Evolutionary conservation across 2,797 vertebrate species (phyloP), one percentile per base, ranked within the genome.

Genomic region (Chaenodraco wilsoni): DNA sequence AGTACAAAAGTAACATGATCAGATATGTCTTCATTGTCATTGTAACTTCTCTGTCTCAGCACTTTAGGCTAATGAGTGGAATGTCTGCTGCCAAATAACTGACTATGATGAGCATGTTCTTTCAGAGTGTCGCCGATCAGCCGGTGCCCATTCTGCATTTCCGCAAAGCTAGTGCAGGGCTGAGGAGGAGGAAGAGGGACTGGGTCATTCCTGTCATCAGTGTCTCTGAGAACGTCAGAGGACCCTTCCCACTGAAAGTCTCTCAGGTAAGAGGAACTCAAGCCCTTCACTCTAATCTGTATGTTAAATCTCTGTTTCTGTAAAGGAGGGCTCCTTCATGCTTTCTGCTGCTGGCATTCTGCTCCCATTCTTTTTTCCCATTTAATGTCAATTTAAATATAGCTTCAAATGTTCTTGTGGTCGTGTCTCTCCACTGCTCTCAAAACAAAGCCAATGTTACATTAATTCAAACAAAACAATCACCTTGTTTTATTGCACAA

Each of bases 131-230:
- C 19, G 3, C 23, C 0, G 56, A 65, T 0, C n/a, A 31, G 15
- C 21, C 27, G 1, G 21, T 86, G 5, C 82, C 81, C 8, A 19
- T 91, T 49, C n/a, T 94, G 50, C 1, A 41, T 33, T 92, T 94
- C 62, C 88, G 76, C 3, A 84, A 72, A 31, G 58, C 79, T 9
- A 37, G 3, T 50, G 9, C 3, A 37, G 92, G 90, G 1, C 72
- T 88, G 52, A 92, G 11, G 46, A 90, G 93, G 64, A 83, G 21
- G 49, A 95, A 93, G 77, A 92, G 93, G 64, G 91, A 74, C 8
- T 95, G 93, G 94, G 76, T 93, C 19, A 91, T 94, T 77, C 94
- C 94, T 31, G 49, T 65, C 1, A 17, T 93, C 33, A 65, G 0
- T 9, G 19, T 90, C 40, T 0, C 21, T 0, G 94, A 95, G 69